These are phyloP conservation scores for Caenorhabditis virilis DNA, from an alignment of 2,888 invertebrate genomes.

Conservation along the genomic window DNA sequence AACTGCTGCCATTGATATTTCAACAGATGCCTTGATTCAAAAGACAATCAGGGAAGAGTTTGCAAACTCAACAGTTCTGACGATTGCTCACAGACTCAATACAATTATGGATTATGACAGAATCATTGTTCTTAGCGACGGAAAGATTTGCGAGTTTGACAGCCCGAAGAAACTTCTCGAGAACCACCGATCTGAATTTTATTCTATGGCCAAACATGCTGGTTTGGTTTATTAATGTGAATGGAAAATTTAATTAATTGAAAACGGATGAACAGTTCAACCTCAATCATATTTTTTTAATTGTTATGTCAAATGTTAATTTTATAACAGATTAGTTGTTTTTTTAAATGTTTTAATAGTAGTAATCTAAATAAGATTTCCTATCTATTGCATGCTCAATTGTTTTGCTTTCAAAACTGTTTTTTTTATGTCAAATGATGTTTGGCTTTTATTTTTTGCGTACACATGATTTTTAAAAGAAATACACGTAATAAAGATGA, in stretches of 20 bases:
- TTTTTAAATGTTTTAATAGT: background rate
- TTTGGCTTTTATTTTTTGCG: too few relatives aligned
- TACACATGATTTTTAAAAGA: too few relatives aligned
- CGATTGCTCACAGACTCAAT: conserved; percentile 89
- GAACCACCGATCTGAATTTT: conserved; percentile 68
- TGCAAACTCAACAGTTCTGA: conserved; percentile 83
- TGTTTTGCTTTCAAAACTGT: too few relatives aligned
- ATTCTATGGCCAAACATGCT: conserved; percentile 70
- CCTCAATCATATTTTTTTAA: too few relatives aligned
- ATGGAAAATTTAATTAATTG: too few relatives aligned
- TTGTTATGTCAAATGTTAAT: too few relatives aligned
- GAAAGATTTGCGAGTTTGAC: conserved; percentile 70
- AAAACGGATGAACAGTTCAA: too few relatives aligned
- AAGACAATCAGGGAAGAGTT: conserved; percentile 76
- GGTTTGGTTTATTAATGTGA: conserved; percentile 35
- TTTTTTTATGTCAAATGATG: too few relatives aligned
- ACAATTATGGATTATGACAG: conserved; percentile 86
- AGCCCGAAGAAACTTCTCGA: conserved; percentile 67
- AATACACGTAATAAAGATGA: conserved; percentile 22
- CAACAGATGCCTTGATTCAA: conserved; percentile 74
- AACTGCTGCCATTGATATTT: conserved; percentile 73
- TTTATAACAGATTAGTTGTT: too few relatives aligned
- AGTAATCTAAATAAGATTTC: too few relatives aligned
- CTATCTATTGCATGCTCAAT: conserved; percentile 2
- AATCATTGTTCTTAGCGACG: conserved; percentile 70